These are phyloP conservation scores for Eristalinus sepulchralis DNA, from an alignment of 2,888 invertebrate genomes.

Conservation along the genomic window DNA sequence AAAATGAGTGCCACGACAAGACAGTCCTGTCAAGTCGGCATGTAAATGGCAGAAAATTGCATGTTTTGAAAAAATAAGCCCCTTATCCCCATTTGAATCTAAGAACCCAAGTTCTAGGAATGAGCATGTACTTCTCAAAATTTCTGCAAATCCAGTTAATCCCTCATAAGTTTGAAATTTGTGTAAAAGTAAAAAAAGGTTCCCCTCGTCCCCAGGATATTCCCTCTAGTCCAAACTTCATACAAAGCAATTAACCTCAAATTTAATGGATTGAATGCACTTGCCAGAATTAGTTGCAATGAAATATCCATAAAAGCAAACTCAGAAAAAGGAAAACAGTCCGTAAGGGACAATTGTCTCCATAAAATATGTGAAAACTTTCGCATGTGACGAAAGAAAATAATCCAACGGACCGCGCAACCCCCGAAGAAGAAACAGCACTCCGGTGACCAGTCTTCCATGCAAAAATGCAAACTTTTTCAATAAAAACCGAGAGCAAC, in stretches of 20 bases:
- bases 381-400: not conserved
- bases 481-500: not conserved
- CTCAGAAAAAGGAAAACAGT: not conserved
- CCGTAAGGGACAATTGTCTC: not conserved
- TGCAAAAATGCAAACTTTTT: not conserved
- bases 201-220: too few species aligned
- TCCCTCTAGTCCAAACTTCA: not conserved
- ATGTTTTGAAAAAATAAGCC: too few species aligned
- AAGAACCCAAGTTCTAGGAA: too few species aligned
- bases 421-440: too few species aligned
- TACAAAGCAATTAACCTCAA: not conserved
- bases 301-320: not conserved
- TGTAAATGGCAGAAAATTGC: too few species aligned
- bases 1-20: too few species aligned
- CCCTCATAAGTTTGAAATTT: too few species aligned
- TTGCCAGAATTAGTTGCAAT: not conserved
- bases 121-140: too few species aligned
- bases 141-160: too few species aligned
- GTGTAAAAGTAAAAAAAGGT: too few species aligned
- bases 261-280: not conserved
- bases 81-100: too few species aligned
- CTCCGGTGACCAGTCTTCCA: not conserved
- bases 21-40: too few species aligned
- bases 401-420: not conserved
- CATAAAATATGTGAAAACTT: conserved; percentile 14